Evolutionary conservation across 2,113 vertebrate species (phyloP), one percentile per base, ranked within the genome.

Genomic region (Cacatua alba): DNA sequence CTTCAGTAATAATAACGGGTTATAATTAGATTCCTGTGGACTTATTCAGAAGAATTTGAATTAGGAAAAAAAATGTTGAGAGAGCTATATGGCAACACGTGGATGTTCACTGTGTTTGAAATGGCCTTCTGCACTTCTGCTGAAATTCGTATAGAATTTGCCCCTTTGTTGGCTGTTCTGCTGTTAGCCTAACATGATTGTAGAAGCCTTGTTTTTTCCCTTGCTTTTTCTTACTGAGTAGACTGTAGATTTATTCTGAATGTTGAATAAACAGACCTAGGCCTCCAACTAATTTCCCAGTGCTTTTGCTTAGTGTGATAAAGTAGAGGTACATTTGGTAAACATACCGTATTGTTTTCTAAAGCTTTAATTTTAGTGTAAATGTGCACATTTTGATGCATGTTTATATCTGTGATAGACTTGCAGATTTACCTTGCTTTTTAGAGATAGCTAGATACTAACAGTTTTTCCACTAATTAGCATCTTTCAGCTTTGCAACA

Each of bases 21-120:
- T 96, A 49, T 94, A 82, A 95, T 92, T 77, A 89, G 67, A 72
- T 90, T 77, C 49, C 37, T 64, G 26, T 77, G 78, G 63, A 75
- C 60, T 62, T 93, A 88, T 87, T 88, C 86, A 62, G 67, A 86
- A 69, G 62, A 94, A 93, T 80, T 94, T 76, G 48, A 68, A 82
- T 78, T 15, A 75, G 39, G 51, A 62, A 84, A 72, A 82, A 84
- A 65, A 48, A 86, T 91, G 93, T 95, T 77, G 92, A 97, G 98
- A 97, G 97, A 98, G 98, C 97, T 98, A 95, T 94, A 96, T 96
- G 97, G 96, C 92, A 72, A 82, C 81, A 94, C 21, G 1, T 68
- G 96, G 92, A 74, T 94, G 95, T 78, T 97, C 96, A 90, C 95
- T 89, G 94, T 97, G 95, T 96, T 90, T 96, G 96, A 92, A 93